These are phyloP conservation scores for Hedya salicella DNA, from an alignment of 2,888 invertebrate species.

Conservation along the genomic window DNA sequence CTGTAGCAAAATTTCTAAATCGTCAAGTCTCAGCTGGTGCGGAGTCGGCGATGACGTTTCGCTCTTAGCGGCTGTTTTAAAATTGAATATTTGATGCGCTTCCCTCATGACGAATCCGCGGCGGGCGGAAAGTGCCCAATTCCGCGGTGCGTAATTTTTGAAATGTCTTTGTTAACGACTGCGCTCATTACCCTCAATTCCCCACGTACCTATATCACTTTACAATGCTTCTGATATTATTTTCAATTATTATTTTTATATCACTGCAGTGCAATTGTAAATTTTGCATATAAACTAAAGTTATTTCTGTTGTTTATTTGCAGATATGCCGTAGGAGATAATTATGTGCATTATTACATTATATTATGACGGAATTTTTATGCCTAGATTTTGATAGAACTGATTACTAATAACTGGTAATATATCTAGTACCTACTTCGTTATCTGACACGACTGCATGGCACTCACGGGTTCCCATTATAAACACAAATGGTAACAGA, in stretches of 20 bases:
- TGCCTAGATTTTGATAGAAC: slow-evolving; percentile 15
- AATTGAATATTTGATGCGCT: slow-evolving; percentile 85
- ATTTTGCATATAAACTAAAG: not conserved
- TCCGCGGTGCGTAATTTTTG: slow-evolving; percentile 77
- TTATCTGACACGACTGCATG: slow-evolving; percentile 68
- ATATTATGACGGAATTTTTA: not conserved
- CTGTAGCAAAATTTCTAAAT: slow-evolving; percentile 83
- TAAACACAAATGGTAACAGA: slow-evolving; percentile 82
- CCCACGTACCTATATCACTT: slow-evolving; percentile 55
- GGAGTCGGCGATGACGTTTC: slow-evolving; percentile 82
- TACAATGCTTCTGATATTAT: slow-evolving; percentile 61
- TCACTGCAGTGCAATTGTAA: not conserved
- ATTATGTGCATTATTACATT: not conserved
- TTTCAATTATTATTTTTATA: slow-evolving; percentile 57
- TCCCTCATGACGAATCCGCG: slow-evolving; percentile 81
- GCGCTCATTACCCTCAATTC: slow-evolving; percentile 68
- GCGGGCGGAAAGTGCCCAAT: slow-evolving; percentile 70
- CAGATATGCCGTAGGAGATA: not conserved
- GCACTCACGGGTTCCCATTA: slow-evolving; percentile 77
- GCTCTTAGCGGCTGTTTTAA: slow-evolving; percentile 85
- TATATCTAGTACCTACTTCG: slow-evolving; percentile 55
- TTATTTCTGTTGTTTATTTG: not conserved
- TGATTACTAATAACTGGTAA: slow-evolving; percentile 43
- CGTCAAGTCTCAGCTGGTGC: slow-evolving; percentile 82
- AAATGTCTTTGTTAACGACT: slow-evolving; percentile 73